Evolutionary conservation across 1,140 invertebrate species (phyloP).

Genomic region (Tetragonula clypearis): DNA sequence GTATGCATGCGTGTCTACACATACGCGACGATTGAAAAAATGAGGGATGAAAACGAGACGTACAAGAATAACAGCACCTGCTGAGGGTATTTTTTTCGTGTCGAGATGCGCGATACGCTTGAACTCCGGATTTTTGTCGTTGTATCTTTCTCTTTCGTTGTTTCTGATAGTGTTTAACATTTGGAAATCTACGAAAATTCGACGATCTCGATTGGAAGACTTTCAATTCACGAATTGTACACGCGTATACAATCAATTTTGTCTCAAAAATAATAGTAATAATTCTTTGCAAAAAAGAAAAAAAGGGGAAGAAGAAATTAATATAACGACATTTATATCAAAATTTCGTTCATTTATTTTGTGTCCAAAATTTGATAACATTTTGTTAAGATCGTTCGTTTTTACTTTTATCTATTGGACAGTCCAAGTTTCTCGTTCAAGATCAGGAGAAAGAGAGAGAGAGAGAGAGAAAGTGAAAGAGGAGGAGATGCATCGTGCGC

Average conservation of each 20-base stretch:
- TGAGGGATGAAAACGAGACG: neutral
- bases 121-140: neutral
- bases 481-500: neutral
- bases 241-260: no score
- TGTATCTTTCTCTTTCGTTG: neutral
- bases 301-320: no score
- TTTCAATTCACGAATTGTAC: no score
- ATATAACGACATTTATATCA: no score
- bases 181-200: neutral
- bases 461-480: no score
- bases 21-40: neutral
- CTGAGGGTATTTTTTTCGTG: neutral
- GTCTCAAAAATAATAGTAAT: neutral
- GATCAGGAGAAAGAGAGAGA: neutral
- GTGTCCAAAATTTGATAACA: no score
- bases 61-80: neutral
- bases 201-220: neutral
- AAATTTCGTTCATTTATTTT: no score
- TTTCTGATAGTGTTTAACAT: neutral
- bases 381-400: no score
- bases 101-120: neutral
- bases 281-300: neutral
- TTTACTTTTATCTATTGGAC: no score
- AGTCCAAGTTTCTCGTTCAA: neutral
- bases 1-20: neutral